These are phyloP conservation scores for Metellina segmentata DNA, from an alignment of 2,888 invertebrate genomes.

Conservation along the genomic window DNA sequence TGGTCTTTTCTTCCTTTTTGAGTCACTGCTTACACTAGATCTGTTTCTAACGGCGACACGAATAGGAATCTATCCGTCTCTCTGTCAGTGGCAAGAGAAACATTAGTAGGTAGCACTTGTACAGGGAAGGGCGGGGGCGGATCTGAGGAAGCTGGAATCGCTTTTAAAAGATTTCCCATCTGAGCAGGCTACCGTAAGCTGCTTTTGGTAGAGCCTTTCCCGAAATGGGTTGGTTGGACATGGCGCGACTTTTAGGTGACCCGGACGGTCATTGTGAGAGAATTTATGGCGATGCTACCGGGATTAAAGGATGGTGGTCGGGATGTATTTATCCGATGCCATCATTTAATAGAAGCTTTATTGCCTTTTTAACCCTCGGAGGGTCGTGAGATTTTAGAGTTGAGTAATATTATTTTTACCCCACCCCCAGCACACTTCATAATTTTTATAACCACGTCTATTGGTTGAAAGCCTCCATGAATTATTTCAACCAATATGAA, in stretches of 20 bases:
- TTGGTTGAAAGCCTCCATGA: too few species aligned
- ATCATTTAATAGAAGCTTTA: too few species aligned
- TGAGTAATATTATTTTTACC: too few species aligned
- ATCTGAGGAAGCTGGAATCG: conserved; percentile 26
- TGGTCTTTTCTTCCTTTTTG: conserved; percentile 17
- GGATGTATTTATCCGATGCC: too few species aligned
- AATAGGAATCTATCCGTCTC: conserved; percentile 60
- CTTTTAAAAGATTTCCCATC: conserved; percentile 69
- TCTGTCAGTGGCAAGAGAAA: conserved; percentile 38
- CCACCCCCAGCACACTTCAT: too few species aligned
- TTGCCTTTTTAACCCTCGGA: too few species aligned
- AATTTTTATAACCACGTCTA: too few species aligned
- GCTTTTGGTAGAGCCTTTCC: background rate
- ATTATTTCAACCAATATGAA: too few species aligned
- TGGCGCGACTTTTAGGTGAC: background rate
- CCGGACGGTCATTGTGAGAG: background rate
- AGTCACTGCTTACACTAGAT: conserved; percentile 59
- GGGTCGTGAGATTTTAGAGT: too few species aligned
- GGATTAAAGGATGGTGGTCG: background rate
- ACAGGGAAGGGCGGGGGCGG: conserved; percentile 5
- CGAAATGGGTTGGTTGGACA: background rate
- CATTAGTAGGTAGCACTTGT: conserved; percentile 65
- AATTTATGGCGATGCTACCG: conserved; percentile 20
- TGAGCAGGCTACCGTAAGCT: conserved; percentile 47
- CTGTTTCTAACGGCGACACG: conserved; percentile 57